A percentile compares a stretch with the other conserved stretches of the same genome.
Conservation (phyloP, 2,797 vertebrate genomes). For the Masticophis lateralis region DNA sequence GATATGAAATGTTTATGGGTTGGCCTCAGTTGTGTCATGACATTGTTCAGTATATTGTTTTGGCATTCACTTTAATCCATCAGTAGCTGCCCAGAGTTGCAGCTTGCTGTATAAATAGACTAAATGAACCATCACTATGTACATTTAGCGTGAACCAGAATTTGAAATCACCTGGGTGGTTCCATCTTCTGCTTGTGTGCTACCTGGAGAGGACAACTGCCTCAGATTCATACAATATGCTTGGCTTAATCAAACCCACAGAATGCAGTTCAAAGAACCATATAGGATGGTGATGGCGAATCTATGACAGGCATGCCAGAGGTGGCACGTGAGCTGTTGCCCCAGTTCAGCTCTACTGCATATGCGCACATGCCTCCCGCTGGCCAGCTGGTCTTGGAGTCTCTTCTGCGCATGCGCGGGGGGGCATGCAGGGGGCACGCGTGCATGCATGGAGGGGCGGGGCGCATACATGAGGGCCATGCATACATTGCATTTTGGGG, state of each 20-base stretch:
- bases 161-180: neutral
- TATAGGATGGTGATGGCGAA: too few species aligned
- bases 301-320: too few species aligned
- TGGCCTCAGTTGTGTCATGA: neutral
- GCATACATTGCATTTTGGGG: too few species aligned
- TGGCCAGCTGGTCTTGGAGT: too few species aligned
- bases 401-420: too few species aligned
- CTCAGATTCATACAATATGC: neutral
- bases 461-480: too few species aligned
- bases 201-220: neutral
- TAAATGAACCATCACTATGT: neutral
- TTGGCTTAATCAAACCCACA: neutral
- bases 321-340: fast-evolving
- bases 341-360: too few species aligned
- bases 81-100: neutral
- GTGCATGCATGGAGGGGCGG: fast-evolving
- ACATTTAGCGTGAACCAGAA: neutral
- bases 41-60: neutral
- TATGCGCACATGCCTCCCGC: too few species aligned
- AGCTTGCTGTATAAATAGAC: neutral
- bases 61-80: neutral
- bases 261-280: neutral
- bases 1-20: neutral
- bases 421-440: too few species aligned
- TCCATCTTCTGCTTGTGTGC: neutral